Base-by-base conservation (phyloP, 2,113 vertebrate genomes). In the Corythornis madagascariensis region DNA sequence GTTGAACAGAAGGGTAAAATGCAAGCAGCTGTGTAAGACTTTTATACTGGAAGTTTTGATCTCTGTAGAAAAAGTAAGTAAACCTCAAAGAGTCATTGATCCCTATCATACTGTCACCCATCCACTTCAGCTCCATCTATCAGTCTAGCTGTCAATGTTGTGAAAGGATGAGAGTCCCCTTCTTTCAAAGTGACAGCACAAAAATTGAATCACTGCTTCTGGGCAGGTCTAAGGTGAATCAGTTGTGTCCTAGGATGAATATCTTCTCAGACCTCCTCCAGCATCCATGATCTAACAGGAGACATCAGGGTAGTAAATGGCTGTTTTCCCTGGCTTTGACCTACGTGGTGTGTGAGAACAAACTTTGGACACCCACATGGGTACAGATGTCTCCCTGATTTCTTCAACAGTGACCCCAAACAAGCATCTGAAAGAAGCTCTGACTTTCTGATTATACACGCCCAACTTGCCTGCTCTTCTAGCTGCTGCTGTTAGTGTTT, bases 51-150 rank as follows among this genome's bases (percentile, higher is more conserved):
- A 92, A 91, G 55, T 92, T 96, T 83, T 86, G 90, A 90, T 96
- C 52, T 76, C 79, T 76, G 56, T 65, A 93, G 95, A 94, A 95
- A 89, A 95, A 65, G 70, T 89, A 96, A 93, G 83, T 83, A 93
- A 96, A 92, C 65, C 76, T 97, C 90, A 80, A 57, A 94, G 88
- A 93, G 66, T 55, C 77, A 88, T 69, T 75, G 96, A 96, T 94
- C 87, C 82, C 84, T 86, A 55, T 84, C 91, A 92, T 60, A 80
- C 64, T 85, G 63, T 91, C 94, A 90, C 40, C 61, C 21, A 18
- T 50, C 61, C 64, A 57, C 79, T 90, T 59, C n/a, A 60, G 70
- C 76, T 72, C 52, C 92, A 67, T 77, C 90, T 35, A 24, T 79
- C 83, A 88, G 75, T 65, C 90, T 74, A 70, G 83, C 79, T 81